phyloP scores from a whole-genome alignment of 2,113 vertebrate species.

The Sapajus apella region DNA sequence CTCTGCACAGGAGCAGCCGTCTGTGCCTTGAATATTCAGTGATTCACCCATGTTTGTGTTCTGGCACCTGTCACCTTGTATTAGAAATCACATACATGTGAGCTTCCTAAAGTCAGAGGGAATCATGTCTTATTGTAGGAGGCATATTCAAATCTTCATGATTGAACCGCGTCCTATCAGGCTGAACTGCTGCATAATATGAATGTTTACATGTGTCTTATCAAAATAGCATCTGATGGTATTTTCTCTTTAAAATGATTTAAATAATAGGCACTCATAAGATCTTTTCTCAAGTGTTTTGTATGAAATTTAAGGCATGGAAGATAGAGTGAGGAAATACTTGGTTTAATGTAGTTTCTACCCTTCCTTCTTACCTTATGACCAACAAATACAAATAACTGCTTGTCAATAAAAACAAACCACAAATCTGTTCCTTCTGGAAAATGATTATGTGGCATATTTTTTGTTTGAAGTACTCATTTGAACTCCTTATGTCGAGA shows the following conservation, averaged over 20 bases:
- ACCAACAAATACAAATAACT: background rate
- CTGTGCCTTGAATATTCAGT: no score
- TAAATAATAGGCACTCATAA: background rate
- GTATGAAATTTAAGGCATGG: background rate
- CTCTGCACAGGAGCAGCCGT: background rate
- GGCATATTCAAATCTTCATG: background rate
- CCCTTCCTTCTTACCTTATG: background rate
- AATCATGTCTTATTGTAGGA: background rate
- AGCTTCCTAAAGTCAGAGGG: background rate
- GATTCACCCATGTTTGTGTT: background rate
- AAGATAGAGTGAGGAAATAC: background rate
- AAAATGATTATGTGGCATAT: background rate
- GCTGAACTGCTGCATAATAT: background rate
- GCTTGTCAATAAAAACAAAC: background rate
- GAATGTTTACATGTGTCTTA: rapidly evolving
- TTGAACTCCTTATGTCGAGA: background rate
- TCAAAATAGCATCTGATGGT: background rate
- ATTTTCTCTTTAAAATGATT: background rate
- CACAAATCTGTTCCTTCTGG: background rate
- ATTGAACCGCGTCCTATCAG: background rate
- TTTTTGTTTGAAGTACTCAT: background rate
- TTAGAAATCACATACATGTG: background rate
- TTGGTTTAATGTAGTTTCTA: background rate
- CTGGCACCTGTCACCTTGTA: background rate
- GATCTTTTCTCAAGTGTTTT: background rate